Base-by-base conservation (phyloP, 2,888 invertebrate species). In the Caprella mutica region DNA sequence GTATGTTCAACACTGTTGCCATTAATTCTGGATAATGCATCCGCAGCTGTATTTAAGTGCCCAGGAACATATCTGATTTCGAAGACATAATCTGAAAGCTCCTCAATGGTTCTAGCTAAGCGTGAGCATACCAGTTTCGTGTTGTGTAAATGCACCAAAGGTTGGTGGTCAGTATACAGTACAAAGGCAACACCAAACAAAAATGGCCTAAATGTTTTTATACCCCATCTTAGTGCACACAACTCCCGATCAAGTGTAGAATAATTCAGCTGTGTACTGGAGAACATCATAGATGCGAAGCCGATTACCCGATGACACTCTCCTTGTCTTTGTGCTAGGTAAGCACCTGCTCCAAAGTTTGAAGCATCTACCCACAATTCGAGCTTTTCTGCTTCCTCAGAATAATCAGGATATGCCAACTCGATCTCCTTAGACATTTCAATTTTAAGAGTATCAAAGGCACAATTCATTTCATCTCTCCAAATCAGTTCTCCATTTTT, bases 311-410 rank as follows among this genome's bases (percentile, higher is more conserved):
- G 6, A n/a, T 8, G 40, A 8, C 6, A n/a, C 9, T 5, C 17
- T 8, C 26, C 8, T 21, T 21, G 17, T 4, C 21, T 5, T 6
- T 43, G 43, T 5, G 43, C 26, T 9, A 43, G 43, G 26, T 26
- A 43, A n/a, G 43, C 43, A 21, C 23, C 43, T 8, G 43, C 43
- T 21, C 43, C 43, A 43, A 8, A 5, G 21, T 43, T 23, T 9
- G 43, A 43, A 19, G 43, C 43, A 43, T 43, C 43, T 5, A 43
- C 43, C 43, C 43, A 43, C 9, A 43, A 26, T 26, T 43, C 23
- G 17, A 21, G 43, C 5, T 8, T 8, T 26, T 43, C 43, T 14
- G 43, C 17, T 12, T 5, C 17, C 8, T 5, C 12, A 23, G 9
- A 12, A 43, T 43, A 43, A 21, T 43, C 23, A 43, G 43, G 43